Evolutionary conservation across 2,888 invertebrate species (phyloP), one percentile per base, ranked within the genome.

Genomic region (Meteorus cinctellus): DNA sequence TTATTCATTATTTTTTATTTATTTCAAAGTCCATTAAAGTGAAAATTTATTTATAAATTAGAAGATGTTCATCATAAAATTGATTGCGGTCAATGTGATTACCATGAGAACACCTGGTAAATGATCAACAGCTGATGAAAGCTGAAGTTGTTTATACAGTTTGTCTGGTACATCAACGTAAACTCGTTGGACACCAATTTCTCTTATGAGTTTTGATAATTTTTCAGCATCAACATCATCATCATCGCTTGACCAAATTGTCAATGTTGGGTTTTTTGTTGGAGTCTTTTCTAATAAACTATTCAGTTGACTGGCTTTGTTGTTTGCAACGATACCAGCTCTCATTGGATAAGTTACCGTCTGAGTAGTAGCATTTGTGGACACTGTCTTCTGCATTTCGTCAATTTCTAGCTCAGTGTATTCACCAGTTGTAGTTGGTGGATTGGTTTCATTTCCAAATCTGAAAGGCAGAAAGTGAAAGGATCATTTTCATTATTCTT

Each of bases 341-440:
- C 95, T 90, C 3, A 95, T 94, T 0, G 97, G 95, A 84, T 96
- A 97, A 0, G 97, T 97, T 71, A 97, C 92, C 55, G 92, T 91
- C 86, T 94, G 94, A n/a, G 91, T 91, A 4, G 94, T 89, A 16
- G 91, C 90, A 75, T 91, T 90, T 48, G 91, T 90, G 72, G 89
- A 91, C 27, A 95, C 90, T 6, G 90, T 90, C 3, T 92, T 86
- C 2, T 94, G 84, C 96, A 97, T 97, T 24, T 91, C 90, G 0
- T 92, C 90, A n/a, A 95, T 92, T 70, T 96, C 92, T 0, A 91
- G 90, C 2, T 91, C 85, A 4, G 92, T 93, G 88, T 96, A 96
- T 36, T 90, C 91, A 1, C 92, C 94, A 14, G 55, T 86, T 2
- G 83, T 91, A 76, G 90, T 12, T 41, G 41, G 12, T 41, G 41